Evolutionary conservation across 2,888 invertebrate species (phyloP), one percentile per base, ranked within the genome.

Genomic region (Platynereis dumerilii): DNA sequence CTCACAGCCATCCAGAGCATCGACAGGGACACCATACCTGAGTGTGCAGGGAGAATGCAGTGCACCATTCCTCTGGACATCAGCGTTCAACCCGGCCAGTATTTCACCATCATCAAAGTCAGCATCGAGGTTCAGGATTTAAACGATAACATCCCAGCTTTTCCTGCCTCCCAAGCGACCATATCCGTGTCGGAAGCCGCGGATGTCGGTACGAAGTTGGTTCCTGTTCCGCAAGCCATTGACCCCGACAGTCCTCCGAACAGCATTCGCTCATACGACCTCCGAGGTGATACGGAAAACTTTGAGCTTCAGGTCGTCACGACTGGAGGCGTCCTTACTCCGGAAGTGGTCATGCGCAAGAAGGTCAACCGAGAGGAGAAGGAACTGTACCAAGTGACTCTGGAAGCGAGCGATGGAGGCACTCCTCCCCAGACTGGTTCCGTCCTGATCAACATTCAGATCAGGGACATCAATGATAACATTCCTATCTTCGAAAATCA

Each of bases 321-420:
- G 22, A 44, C 53, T 5, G 61, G 59, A 24, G 57, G 58, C n/a
- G 48, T 12, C 22, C 28, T 20, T 2, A 63, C 58, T 15, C 45
- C 60, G n/a, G 58, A 52, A 17, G 59, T 66, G 42, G 58, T 63
- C 2, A 57, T 67, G 15, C 42, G 59, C 22, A 48, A 57, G 28
- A 22, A 48, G 15, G 39, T 67, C 12, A 64, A 67, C 56, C 39
- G 64, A 20, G 67, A 67, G 29, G 15, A 20, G n/a, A 10, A 28
- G 26, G 29, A 24, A 20, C 12, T 22, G 1, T 66, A 94, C 86
- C 87, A 89, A 58, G 87, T 96, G 53, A 90, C 90, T 75, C 88
- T 96, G 72, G 88, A 89, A 69, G 93, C 91, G 2, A 78, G 74
- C 22, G 82, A 81, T 69, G 78, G 77, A 5, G 69, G 75, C 2